Conservation (phyloP, 2,888 invertebrate genomes). For the Ophraella communa region DNA sequence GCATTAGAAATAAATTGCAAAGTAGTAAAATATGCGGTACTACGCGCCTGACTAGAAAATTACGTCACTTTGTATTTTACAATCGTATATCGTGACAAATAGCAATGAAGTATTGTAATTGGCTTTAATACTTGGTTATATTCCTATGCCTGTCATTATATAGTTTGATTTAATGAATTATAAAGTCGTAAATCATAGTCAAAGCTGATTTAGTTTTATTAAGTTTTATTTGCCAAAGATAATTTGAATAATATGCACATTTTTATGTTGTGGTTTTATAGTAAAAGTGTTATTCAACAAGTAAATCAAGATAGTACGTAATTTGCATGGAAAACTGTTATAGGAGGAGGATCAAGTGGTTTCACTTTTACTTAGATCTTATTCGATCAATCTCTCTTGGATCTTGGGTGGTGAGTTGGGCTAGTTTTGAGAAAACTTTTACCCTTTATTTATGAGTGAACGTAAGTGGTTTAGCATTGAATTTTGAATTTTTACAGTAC, state of each 20-base stretch:
- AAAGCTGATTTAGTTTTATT: neutral
- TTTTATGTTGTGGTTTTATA: too few species aligned
- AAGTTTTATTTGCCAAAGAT: neutral
- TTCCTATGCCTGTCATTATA: slow-evolving; percentile 42
- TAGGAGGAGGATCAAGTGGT: too few species aligned
- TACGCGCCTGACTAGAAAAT: slow-evolving; percentile 27
- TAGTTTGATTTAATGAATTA: slow-evolving; percentile 41
- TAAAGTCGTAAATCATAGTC: slow-evolving; percentile 34
- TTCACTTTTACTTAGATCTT: too few species aligned
- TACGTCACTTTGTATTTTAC: slow-evolving; percentile 46
- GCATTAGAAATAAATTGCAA: neutral
- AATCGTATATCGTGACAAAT: slow-evolving; percentile 43
- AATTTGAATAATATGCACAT: neutral
- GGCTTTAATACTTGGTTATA: slow-evolving; percentile 40
- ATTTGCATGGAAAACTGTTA: too few species aligned
- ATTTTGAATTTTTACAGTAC: too few species aligned
- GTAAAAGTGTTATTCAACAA: too few species aligned
- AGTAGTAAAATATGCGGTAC: neutral
- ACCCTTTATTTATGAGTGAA: too few species aligned
- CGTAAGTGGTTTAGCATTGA: too few species aligned
- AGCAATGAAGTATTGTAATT: slow-evolving; percentile 41
- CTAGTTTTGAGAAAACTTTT: too few species aligned
- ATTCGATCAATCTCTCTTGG: too few species aligned
- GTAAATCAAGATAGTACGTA: too few species aligned
- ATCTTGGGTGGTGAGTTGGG: too few species aligned